Base-by-base conservation (phyloP, 2,113 vertebrate species). In the Chloropsis cyanopogon region DNA sequence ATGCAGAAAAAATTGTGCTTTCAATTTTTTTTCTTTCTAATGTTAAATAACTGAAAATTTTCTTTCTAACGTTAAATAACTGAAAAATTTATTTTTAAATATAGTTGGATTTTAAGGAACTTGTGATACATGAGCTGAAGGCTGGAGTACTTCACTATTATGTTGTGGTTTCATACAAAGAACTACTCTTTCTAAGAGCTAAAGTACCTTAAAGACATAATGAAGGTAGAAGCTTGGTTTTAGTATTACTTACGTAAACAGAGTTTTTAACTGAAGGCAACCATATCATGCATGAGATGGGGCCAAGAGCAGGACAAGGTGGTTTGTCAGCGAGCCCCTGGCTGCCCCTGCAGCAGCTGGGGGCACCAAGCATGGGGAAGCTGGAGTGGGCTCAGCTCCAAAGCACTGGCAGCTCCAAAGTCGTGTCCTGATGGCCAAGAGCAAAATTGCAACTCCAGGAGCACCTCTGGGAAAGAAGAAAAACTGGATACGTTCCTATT, bases 361-460 rank as follows among this genome's bases (percentile, higher is more conserved):
- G 63, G 56, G 14, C 29, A 71, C 29, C 4, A 11, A 54, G 42
- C 15, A 7, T 0, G 0, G 24, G 39, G 47, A 79, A 47, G 39
- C 20, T n/a, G 66, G 12, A 82, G 1, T 3, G 13, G 12, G 61
- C 47, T 56, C 63, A 11, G 26, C 16, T 68, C 5, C 2, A 56
- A 54, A 92, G 49, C 3, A 0, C 29, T 6, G 2, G 29, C 52
- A 60, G 21, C 39, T 63, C 82, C 3, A 2, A 47, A 78, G 35
- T 46, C 0, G 0, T 29, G 73, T 56, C 44, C 80, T 72, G 53
- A 64, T 0, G 10, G 49, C 39, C 61, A 64, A 39, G 18, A 71
- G 35, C 49, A 64, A 68, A 84, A 29, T 57, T 41, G 18, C 1
- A 9, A 6, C 35, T 63, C 41, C 52, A 47, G 65, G 35, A 87